Base-by-base conservation (phyloP, 2,113 vertebrate species). In the Lynx canadensis region DNA sequence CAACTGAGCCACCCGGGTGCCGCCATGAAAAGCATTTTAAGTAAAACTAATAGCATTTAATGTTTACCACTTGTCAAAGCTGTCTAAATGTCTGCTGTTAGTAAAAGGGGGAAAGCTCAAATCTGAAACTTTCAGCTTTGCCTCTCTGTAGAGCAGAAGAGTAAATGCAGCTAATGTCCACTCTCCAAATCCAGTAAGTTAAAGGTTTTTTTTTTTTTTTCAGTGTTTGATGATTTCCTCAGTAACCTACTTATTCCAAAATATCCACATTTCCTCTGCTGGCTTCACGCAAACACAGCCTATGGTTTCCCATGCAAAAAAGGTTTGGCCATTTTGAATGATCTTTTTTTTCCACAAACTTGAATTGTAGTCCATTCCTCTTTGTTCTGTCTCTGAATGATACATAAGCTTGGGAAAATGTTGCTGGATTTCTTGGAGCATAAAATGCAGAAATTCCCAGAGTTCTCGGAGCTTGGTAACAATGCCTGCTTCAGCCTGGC, bases 341-440 rank as follows among this genome's bases (percentile, higher is more conserved):
- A 96, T 38, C 33, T 82, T 87, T 66, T 60, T 92, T 73, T 27
- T 21, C 55, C 81, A 71, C 7, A 33, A 96, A 73, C 57, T 79
- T 79, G 33, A 83, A 71, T 94, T 92, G 48, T 95, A 55, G 68
- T 76, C 52, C 90, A 65, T 52, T 68, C 16, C 16, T 86, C 65
- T 96, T 89, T 97, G 74, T 96, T 88, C 92, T 91, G 27, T 69
- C 65, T 89, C 57, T 94, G 85, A 97, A 93, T 95, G 71, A 97
- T 91, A 91, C 91, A 86, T 94, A 95, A 95, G 65, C 81, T 97
- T 97, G 97, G 55, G 88, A 90, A 97, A 97, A 87, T 69, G 65
- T 90, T 94, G 81, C 63, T 92, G 91, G 87, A 94, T 97, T 90
- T 89, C 88, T 93, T 8, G 71, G 45, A 95, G 81, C 91, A 91